phyloP scores from a whole-genome alignment of 2,888 invertebrate species.

The Acrobasis suavella region DNA sequence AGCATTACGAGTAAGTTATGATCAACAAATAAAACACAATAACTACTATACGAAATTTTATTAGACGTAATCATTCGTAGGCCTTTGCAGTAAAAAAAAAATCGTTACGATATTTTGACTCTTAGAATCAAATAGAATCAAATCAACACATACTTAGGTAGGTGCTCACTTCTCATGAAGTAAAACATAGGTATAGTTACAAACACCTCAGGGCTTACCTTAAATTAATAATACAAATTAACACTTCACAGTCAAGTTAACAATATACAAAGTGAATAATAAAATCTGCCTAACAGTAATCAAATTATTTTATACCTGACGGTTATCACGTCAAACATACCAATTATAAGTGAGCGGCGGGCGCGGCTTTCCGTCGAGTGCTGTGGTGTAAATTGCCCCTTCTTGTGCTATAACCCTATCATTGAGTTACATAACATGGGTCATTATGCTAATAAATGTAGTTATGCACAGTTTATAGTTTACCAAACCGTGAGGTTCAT shows the following conservation, averaged over 20 bases:
- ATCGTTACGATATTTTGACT: too few relatives aligned
- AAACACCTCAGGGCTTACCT: not conserved
- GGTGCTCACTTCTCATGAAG: too few relatives aligned
- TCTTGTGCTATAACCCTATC: conserved; percentile 43
- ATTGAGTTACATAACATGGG: conserved; percentile 43
- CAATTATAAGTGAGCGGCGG: conserved; percentile 27
- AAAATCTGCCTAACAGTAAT: conserved; percentile 25
- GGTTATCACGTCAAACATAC: conserved; percentile 26
- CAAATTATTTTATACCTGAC: conserved; percentile 32
- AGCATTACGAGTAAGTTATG: too few relatives aligned
- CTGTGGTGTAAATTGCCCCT: conserved; percentile 35
- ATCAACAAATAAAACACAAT: too few relatives aligned
- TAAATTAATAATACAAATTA: conserved; percentile 11
- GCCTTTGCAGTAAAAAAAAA: too few relatives aligned
- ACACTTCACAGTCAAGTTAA: conserved; percentile 14
- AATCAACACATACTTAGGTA: too few relatives aligned
- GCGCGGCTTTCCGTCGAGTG: not conserved
- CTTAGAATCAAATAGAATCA: too few relatives aligned
- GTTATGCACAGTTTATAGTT: conserved; percentile 22
- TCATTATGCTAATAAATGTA: conserved; percentile 40
- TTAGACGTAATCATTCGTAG: too few relatives aligned
- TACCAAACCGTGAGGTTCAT: conserved; percentile 27
- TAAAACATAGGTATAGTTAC: too few relatives aligned
- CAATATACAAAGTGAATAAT: conserved; percentile 17
- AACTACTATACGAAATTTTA: too few relatives aligned